These are phyloP conservation scores for Alligator mississippiensis DNA, from an alignment of 2,113 vertebrate species.

Conservation along the genomic window DNA sequence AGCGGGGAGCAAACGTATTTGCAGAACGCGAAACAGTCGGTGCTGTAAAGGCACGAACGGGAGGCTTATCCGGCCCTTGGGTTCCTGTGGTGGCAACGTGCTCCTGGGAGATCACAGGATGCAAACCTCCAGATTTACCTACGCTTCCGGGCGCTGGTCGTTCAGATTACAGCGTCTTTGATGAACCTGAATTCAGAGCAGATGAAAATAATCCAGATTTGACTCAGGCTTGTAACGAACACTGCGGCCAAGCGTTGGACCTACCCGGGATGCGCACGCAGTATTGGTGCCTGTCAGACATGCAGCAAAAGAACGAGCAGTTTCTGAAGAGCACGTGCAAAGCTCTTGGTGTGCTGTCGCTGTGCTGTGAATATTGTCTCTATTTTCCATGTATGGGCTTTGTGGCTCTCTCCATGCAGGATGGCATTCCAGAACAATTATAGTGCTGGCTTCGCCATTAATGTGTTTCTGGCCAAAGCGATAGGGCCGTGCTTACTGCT, in stretches of 20 bases:
- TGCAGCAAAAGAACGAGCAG: not conserved
- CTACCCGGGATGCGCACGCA: not conserved
- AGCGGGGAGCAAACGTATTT: not conserved
- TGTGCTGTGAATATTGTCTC: slow-evolving; percentile 39
- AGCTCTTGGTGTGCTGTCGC: slow-evolving; percentile 32
- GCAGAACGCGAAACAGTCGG: not conserved
- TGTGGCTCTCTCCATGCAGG: slow-evolving; percentile 21
- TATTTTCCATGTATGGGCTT: slow-evolving; percentile 62
- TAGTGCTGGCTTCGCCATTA: not conserved
- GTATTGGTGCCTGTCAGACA: not conserved
- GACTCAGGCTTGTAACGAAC: rapidly evolving
- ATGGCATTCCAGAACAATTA: not conserved
- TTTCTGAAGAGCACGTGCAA: slow-evolving; percentile 21
- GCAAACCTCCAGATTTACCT: not conserved
- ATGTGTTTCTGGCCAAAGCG: not conserved
- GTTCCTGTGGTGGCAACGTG: not conserved
- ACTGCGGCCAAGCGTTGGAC: not conserved
- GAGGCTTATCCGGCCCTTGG: not conserved
- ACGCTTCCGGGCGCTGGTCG: not conserved
- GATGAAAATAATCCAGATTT: not conserved
- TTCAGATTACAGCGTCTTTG: not conserved
- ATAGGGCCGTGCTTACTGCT: not conserved
- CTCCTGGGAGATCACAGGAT: rapidly evolving
- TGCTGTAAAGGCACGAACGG: not conserved
- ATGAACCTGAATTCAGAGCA: not conserved